Base-by-base conservation (phyloP, 2,888 invertebrate genomes). In the Noctua janthina region DNA sequence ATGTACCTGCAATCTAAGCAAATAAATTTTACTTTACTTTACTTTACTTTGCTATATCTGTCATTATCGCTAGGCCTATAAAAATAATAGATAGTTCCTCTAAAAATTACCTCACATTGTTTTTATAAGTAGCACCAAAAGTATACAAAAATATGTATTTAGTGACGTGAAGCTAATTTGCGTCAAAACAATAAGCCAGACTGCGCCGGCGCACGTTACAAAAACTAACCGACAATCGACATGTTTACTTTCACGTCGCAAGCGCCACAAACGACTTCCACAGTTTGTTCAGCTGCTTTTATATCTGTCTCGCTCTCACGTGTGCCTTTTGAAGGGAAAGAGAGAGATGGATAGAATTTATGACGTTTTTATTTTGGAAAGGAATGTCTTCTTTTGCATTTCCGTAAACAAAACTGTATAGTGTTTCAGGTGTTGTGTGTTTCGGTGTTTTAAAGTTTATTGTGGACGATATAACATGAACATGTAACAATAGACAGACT, bases 241-340 rank as follows among this genome's bases (percentile, higher is more conserved):
- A 29, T 89, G 87, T 91, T 91, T 90, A 91, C 91, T 90, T 90
- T 90, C 85, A 78, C 91, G 74, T 77, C 86, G 62, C 72, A 43
- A 70, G 59, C 83, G 68, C 79, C 83, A 78, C 85, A 82, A 84
- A 82, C 75, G 82, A 74, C 90, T 81, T 86, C 86, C 86, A 88
- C 72, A 68, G 81, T 88, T 90, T 91, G 86, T 84, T 83, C 89
- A 91, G 90, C 87, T 90, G 92, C 78, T n/a, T n/a, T n/a, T 23
- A 64, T 68, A 46, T 46, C 35, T 15, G 35, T 84, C 81, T 83
- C 83, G 39, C 73, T 85, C 69, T 8, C n/a, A 62, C 74, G 20
- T 66, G 13, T 17, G 29, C 15, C 0, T 56, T 78, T 82, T 64
- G 46, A 46, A 29, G 10, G 59, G 64, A 67, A 39, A 51, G 79